phyloP scores from a whole-genome alignment of 1,140 invertebrate genomes.

The Drosophila pseudoobscura region DNA sequence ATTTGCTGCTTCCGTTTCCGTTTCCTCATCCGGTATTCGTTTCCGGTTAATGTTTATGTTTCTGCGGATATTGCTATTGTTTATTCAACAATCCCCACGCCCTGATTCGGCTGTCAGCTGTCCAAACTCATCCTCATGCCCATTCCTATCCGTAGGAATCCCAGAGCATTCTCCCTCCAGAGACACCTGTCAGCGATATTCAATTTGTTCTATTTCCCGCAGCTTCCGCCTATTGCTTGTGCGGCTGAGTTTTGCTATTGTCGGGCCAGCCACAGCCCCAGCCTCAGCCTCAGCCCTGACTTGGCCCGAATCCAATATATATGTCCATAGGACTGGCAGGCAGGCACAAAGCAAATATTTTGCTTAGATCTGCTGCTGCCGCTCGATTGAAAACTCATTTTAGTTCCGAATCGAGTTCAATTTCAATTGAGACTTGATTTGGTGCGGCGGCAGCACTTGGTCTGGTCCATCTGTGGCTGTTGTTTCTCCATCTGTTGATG shows the following conservation, averaged over 20 bases:
- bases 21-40: constrained; percentile 22
- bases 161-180: constrained; percentile 12
- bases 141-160: constrained; percentile 12
- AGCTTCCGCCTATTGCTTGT: constrained; percentile 15
- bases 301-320: constrained; percentile 36
- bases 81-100: neutral
- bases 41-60: constrained; percentile 29
- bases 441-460: too few relatives aligned
- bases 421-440: constrained; percentile 8
- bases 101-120: constrained; percentile 6
- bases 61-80: constrained; percentile 5
- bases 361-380: neutral
- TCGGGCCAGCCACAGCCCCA: too few relatives aligned
- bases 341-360: constrained; percentile 19
- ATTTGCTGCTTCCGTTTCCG: constrained; percentile 56
- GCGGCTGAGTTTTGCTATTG: neutral
- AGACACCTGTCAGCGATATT: constrained; percentile 63
- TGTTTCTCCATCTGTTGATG: too few relatives aligned
- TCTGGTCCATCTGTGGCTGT: too few relatives aligned
- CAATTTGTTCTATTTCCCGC: constrained; percentile 48
- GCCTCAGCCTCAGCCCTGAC: neutral
- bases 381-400: too few relatives aligned
- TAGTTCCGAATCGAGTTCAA: constrained; percentile 21
- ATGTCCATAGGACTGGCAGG: too few relatives aligned
- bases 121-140: neutral